Evolutionary conservation across 2,888 invertebrate species (phyloP).

Genomic region (Plutella xylostella): DNA sequence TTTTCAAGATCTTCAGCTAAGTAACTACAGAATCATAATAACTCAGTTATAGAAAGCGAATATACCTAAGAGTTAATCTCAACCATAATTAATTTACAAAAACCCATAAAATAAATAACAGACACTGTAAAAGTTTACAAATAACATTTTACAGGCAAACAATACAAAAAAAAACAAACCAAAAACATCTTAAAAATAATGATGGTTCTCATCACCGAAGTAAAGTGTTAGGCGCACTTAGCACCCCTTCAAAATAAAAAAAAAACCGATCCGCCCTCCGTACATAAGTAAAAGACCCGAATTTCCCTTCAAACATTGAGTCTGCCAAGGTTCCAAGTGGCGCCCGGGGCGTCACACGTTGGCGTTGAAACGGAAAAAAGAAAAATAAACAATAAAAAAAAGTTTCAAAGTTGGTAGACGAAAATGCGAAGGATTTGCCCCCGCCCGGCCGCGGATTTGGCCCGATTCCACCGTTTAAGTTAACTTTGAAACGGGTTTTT

Average conservation of each 20-base stretch:
- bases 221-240: constrained; percentile 16
- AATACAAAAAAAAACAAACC: not conserved
- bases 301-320: not conserved
- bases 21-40: too few relatives aligned
- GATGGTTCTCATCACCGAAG: not conserved
- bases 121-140: too few relatives aligned
- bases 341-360: constrained; percentile 43
- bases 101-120: too few relatives aligned
- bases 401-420: constrained; percentile 36
- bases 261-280: constrained; percentile 12
- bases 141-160: too few relatives aligned
- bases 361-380: constrained; percentile 31
- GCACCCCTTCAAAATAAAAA: constrained; percentile 22
- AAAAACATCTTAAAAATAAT: not conserved
- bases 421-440: constrained; percentile 38
- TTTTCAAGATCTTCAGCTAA: too few relatives aligned
- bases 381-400: constrained; percentile 26
- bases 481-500: too few relatives aligned
- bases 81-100: too few relatives aligned
- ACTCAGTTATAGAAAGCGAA: too few relatives aligned
- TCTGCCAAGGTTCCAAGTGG: constrained; percentile 34
- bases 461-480: not conserved
- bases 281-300: not conserved
- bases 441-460: not conserved
- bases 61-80: too few relatives aligned